Evolutionary conservation across 2,113 vertebrate species (phyloP).

Genomic region (Pongo abelii): DNA sequence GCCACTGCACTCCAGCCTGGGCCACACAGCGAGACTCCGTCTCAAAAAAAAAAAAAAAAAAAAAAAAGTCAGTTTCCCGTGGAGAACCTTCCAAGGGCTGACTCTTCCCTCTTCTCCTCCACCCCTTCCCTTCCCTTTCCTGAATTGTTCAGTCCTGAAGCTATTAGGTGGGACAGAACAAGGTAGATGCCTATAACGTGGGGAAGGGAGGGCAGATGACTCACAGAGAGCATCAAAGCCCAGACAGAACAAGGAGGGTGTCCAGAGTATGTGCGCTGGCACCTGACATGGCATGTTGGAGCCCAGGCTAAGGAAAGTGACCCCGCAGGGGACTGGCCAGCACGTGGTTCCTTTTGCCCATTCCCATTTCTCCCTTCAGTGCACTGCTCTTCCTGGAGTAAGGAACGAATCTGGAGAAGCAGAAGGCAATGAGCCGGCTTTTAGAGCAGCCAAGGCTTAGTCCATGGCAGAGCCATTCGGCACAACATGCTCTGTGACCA

Average conservation of each 20-base stretch:
- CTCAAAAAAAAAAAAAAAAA: no score
- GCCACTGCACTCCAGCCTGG: no score
- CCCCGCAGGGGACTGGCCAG: background rate
- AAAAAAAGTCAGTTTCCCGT: background rate
- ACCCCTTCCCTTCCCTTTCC: background rate
- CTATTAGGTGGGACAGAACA: background rate
- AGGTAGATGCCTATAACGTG: background rate
- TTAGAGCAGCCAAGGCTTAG: background rate
- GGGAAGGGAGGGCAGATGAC: background rate
- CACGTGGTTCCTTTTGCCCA: background rate
- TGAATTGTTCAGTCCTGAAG: background rate
- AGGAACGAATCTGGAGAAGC: background rate
- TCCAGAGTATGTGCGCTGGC: background rate
- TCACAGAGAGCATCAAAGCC: background rate
- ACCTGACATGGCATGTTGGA: rapidly evolving
- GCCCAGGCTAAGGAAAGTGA: background rate
- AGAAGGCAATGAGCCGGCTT: background rate
- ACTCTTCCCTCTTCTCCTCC: background rate
- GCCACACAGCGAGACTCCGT: no score
- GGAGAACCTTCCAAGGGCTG: background rate
- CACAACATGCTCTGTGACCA: background rate
- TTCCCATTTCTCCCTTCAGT: background rate
- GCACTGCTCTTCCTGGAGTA: background rate
- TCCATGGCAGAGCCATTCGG: background rate
- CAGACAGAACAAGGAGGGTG: background rate